Conservation (phyloP, 2,888 invertebrate genomes). For the Pterostichus niger region DNA sequence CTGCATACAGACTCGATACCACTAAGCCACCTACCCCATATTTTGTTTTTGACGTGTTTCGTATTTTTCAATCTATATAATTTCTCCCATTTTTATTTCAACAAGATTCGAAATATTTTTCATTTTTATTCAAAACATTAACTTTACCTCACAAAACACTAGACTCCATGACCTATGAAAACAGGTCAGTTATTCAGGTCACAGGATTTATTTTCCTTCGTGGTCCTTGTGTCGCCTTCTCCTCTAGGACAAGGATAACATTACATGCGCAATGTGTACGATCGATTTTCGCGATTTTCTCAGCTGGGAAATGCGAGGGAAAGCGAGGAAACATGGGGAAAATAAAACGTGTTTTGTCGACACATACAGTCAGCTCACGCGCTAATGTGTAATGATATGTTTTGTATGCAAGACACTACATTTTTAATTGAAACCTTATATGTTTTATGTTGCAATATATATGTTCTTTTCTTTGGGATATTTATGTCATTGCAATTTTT, state of each 20-base stretch:
- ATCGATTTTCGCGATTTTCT: constrained; percentile 26
- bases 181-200: background rate
- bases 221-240: background rate
- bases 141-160: background rate
- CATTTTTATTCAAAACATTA: background rate
- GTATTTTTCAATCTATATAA: no score
- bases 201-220: constrained; percentile 1
- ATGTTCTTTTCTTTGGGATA: background rate
- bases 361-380: background rate
- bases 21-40: no score
- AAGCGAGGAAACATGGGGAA: background rate
- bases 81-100: no score
- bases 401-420: background rate
- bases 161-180: background rate
- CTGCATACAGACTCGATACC: no score
- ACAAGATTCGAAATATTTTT: no score
- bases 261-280: background rate
- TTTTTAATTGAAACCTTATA: constrained; percentile 26
- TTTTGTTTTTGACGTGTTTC: no score
- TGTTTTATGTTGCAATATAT: background rate
- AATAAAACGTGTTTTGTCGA: background rate
- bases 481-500: background rate
- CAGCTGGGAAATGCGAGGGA: constrained; percentile 7
- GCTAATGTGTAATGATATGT: background rate
- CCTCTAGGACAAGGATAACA: background rate